phyloP scores from a whole-genome alignment of 2,888 invertebrate genomes.

The Odontothrips loti region DNA sequence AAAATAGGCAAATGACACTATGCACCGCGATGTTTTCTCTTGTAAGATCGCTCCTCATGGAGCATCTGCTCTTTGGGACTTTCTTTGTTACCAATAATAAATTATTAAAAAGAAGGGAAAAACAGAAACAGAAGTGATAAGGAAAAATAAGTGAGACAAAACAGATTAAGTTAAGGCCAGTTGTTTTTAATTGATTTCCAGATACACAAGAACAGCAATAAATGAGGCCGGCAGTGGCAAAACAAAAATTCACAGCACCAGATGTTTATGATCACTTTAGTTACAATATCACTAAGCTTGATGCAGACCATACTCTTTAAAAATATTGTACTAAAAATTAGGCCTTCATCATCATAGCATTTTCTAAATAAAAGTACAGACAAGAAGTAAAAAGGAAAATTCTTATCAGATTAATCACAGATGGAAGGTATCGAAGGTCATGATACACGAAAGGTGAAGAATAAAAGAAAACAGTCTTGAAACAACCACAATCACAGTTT shows the following conservation, averaged over 20 bases:
- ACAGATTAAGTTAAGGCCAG: no score
- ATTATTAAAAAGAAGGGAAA: no score
- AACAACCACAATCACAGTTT: neutral
- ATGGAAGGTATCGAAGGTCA: neutral
- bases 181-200: no score
- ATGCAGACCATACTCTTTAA: neutral
- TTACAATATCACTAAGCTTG: neutral
- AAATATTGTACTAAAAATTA: neutral
- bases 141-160: no score
- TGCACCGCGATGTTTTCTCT: no score
- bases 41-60: no score
- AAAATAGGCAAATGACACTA: no score
- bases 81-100: no score
- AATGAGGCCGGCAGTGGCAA: neutral
- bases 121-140: no score
- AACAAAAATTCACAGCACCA: neutral
- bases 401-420: neutral
- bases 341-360: neutral
- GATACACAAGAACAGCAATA: no score
- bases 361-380: no score
- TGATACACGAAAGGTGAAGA: neutral
- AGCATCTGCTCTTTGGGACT: no score
- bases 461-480: neutral
- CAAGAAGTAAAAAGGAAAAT: neutral
- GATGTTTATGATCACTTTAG: neutral